phyloP scores from a whole-genome alignment of 2,113 vertebrate species.

The Cololabis saira region DNA sequence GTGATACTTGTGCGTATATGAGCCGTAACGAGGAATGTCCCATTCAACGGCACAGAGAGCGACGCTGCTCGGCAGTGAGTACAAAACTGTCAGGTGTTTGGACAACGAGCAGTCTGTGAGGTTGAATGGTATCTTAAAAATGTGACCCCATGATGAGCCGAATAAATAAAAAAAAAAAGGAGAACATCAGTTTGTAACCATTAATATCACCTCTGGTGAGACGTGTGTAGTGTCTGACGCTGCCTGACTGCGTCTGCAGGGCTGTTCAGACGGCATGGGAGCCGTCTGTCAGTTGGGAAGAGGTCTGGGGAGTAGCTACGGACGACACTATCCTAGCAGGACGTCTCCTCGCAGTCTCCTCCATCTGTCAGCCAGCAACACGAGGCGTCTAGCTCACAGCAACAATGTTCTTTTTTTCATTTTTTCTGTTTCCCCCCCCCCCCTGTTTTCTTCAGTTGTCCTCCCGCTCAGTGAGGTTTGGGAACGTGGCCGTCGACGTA shows the following conservation, averaged over 20 bases:
- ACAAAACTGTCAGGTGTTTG: neutral
- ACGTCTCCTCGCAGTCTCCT: constrained; percentile 12
- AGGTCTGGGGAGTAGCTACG: constrained; percentile 27
- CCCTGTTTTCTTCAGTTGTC: neutral
- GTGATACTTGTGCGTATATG: constrained; percentile 58
- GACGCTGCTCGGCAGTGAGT: constrained; percentile 5
- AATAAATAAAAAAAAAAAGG: constrained; percentile 27
- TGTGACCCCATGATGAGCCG: constrained; percentile 21
- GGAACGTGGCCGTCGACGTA: constrained; percentile 93
- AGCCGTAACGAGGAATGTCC: constrained; percentile 76
- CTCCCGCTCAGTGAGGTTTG: constrained; percentile 86
- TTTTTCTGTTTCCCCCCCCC: too few species aligned
- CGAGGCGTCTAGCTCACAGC: neutral
- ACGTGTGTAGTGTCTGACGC: neutral
- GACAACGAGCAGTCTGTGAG: constrained; percentile 34
- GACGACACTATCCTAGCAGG: constrained; percentile 18
- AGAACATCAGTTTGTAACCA: constrained; percentile 37
- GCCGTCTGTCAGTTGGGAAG: constrained; percentile 15
- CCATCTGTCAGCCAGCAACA: constrained; percentile 16
- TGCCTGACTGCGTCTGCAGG: constrained; percentile 15
- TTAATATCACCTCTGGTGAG: constrained; percentile 31
- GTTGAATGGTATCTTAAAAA: constrained; percentile 18
- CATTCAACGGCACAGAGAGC: constrained; percentile 19
- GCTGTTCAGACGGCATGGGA: constrained; percentile 25
- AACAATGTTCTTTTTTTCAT: too few species aligned